Base-by-base conservation (phyloP, 2,797 vertebrate species). In the Gobio occitaniae region DNA sequence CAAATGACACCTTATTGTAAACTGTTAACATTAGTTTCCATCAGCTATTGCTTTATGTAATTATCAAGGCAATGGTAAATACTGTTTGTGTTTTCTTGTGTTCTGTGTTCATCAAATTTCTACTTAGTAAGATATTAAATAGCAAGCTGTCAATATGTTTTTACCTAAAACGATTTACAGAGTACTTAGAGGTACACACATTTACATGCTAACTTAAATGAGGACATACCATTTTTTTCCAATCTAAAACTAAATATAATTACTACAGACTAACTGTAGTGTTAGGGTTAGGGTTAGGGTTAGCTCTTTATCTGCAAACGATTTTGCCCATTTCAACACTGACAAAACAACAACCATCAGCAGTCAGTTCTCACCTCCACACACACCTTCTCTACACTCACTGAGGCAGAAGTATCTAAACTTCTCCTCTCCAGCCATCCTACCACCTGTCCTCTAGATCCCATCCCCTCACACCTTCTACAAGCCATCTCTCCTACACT, bases 161-260 rank as follows among this genome's bases (percentile, higher is more conserved):
- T 77, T 59, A 77, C n/a, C 74, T 59, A 77, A 77, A 77, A 17
- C 7, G 2, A 59, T 59, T 76, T 59, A n/a, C 52, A 59, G 52
- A 41, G 32, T 59, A 76, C 32, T 76, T 59, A 76, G 17, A 56
- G 52, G 74, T 76, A 77, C 38, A n/a, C 52, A 61, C 36, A 77
- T 25, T 56, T 59, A 41, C 54, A 59, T 59, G 54, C n/a, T 77
- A 41, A 76, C 19, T 76, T 41, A 76, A 76, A 77, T 59, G 52
- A 77, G 36, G 36, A 59, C 21, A 59, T 5, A 25, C 19, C 32
- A 38, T 48, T 17, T 10, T 12, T 48, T 72, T 76, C 54, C 10
- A 75, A 21, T n/a, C 9, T 56, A 38, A n/a, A 59, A 15, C 11
- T 4, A 54, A 76, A 3, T 38, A 54, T 38, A 38, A 76, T 76